These are phyloP conservation scores for Labeo calbasu DNA, from an alignment of 2,797 vertebrate species.

Conservation along the genomic window DNA sequence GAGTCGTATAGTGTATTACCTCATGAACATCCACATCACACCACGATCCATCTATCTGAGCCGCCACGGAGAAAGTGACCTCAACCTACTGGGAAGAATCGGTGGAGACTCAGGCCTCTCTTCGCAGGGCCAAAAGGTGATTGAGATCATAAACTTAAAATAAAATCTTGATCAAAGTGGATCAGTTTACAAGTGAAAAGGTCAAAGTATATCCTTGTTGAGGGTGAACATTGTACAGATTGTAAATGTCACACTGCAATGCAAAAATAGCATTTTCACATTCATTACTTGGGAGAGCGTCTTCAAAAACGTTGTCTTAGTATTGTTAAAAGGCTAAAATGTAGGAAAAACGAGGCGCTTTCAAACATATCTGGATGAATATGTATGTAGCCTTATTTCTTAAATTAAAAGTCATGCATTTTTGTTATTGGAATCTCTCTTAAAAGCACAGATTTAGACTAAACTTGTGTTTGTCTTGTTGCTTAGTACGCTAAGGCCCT, in stretches of 20 bases:
- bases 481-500: slow-evolving; percentile 78
- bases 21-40: slow-evolving; percentile 93
- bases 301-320: not conserved
- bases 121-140: slow-evolving; percentile 78
- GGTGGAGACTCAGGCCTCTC: slow-evolving; percentile 88
- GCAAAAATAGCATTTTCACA: not conserved
- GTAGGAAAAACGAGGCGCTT: not conserved
- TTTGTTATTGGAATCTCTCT: not conserved
- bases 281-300: not conserved
- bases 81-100: slow-evolving; percentile 86
- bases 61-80: slow-evolving; percentile 89
- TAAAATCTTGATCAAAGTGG: not conserved
- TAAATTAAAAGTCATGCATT: not conserved
- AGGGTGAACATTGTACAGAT: not conserved
- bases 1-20: slow-evolving; percentile 90
- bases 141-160: not conserved
- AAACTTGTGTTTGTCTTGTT: slow-evolving; percentile 1
- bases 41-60: slow-evolving; percentile 89
- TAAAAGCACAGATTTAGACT: not conserved
- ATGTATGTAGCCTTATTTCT: not conserved
- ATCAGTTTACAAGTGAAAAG: not conserved
- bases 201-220: not conserved
- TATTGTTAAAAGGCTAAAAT: not conserved
- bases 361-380: not conserved
- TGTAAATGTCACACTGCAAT: not conserved